These are phyloP conservation scores for Conopomorpha cramerella DNA, from an alignment of 1,140 invertebrate genomes.

Conservation along the genomic window DNA sequence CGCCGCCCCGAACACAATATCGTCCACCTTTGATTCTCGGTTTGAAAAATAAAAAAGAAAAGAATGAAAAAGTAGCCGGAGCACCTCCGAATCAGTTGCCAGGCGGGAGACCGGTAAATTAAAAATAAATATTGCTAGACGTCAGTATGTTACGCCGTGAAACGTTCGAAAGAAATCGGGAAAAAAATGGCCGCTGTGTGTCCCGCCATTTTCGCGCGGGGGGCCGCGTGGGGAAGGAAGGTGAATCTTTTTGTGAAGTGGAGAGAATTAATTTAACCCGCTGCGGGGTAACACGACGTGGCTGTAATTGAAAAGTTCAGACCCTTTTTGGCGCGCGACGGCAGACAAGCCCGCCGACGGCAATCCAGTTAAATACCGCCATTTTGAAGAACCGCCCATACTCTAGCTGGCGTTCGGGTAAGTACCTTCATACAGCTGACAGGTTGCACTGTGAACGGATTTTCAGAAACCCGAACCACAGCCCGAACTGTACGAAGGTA, in stretches of 20 bases:
- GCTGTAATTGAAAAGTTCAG: slow-evolving; percentile 63
- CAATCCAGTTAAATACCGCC: slow-evolving; percentile 15
- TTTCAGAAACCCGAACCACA: neutral
- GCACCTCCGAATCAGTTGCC: too few relatives aligned
- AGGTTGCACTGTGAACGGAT: neutral
- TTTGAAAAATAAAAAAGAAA: too few relatives aligned
- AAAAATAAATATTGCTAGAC: slow-evolving; percentile 62
- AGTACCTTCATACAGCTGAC: neutral
- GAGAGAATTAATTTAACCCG: slow-evolving; percentile 63
- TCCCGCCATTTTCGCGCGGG: slow-evolving; percentile 32
- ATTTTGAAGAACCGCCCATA: neutral
- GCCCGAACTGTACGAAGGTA: too few relatives aligned
- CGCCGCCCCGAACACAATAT: too few relatives aligned
- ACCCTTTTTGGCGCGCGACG: too few relatives aligned
- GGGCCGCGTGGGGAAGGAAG: slow-evolving; percentile 34
- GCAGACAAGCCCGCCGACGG: slow-evolving; percentile 20
- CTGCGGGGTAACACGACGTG: slow-evolving; percentile 60
- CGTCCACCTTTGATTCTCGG: too few relatives aligned
- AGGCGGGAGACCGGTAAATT: slow-evolving; percentile 53
- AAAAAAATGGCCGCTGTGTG: slow-evolving; percentile 32
- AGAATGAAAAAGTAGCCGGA: too few relatives aligned
- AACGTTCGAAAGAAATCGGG: slow-evolving; percentile 34
- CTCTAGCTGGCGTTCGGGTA: neutral
- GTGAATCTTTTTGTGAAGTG: slow-evolving; percentile 61
- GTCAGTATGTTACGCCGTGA: slow-evolving; percentile 56